phyloP scores from a whole-genome alignment of 1,140 invertebrate species.

The Platyscapa corneri region DNA sequence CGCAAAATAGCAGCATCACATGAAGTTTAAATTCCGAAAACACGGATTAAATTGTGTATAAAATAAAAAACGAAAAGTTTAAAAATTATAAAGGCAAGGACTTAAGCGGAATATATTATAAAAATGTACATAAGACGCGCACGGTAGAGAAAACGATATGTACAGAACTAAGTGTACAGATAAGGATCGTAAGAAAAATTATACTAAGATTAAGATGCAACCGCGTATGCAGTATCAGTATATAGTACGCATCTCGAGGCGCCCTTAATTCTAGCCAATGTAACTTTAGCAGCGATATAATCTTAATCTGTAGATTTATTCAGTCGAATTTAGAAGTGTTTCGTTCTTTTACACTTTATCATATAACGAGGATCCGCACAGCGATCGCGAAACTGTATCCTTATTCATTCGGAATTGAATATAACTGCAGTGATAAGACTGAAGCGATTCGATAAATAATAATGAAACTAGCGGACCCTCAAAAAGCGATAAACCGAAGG shows the following conservation, averaged over 20 bases:
- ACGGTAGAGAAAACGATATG: constrained; percentile 33
- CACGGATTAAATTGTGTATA: constrained; percentile 31
- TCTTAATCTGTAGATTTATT: constrained; percentile 46
- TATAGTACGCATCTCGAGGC: constrained; percentile 40
- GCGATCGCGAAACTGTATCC: constrained; percentile 16
- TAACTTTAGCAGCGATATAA: constrained; percentile 50
- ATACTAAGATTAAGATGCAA: constrained; percentile 27
- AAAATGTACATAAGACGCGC: constrained; percentile 51
- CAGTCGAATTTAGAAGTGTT: constrained; percentile 23
- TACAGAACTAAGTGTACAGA: constrained; percentile 48
- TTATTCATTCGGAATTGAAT: constrained; percentile 26
- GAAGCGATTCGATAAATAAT: constrained; percentile 19
- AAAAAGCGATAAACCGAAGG: constrained; percentile 13
- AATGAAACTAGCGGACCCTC: neutral
- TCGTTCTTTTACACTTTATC: constrained; percentile 35
- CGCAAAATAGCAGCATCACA: neutral
- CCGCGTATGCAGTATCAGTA: constrained; percentile 27
- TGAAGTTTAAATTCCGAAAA: constrained; percentile 1
- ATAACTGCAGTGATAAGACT: constrained; percentile 10
- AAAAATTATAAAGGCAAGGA: constrained; percentile 18
- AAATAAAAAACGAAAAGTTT: neutral
- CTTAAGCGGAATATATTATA: constrained; percentile 38
- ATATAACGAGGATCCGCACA: constrained; percentile 15
- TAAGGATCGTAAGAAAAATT: constrained; percentile 1
- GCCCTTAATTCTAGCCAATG: constrained; percentile 45